These are phyloP conservation scores for Plebejus anna DNA, from an alignment of 2,888 invertebrate genomes.

Conservation along the genomic window DNA sequence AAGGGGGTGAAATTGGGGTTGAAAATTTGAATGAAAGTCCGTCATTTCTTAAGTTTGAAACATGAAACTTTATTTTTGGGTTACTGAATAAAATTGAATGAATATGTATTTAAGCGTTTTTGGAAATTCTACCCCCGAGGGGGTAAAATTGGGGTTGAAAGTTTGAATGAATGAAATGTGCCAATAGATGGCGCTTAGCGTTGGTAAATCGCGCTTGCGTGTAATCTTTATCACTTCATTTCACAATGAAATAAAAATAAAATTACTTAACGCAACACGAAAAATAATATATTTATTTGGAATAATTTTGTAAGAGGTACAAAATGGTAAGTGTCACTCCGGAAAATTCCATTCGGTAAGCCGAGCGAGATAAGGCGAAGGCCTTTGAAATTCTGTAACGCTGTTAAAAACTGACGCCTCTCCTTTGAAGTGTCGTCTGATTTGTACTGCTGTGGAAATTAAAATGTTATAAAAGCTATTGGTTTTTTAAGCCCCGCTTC, in stretches of 20 bases:
- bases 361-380: slow-evolving; percentile 17
- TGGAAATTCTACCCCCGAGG: too few relatives aligned
- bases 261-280: background rate
- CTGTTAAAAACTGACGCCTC: slow-evolving; percentile 24
- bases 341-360: slow-evolving; percentile 19
- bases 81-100: too few relatives aligned
- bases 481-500: slow-evolving; percentile 19
- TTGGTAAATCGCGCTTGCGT: background rate
- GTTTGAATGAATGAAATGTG: too few relatives aligned
- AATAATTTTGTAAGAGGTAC: background rate
- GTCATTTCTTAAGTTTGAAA: too few relatives aligned
- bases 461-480: slow-evolving; percentile 18
- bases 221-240: background rate
- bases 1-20: too few relatives aligned
- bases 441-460: slow-evolving; percentile 27
- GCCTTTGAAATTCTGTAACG: slow-evolving; percentile 24
- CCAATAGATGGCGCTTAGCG: too few relatives aligned
- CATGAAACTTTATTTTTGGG: too few relatives aligned
- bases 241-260: background rate
- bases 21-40: too few relatives aligned
- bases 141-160: too few relatives aligned
- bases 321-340: slow-evolving; percentile 14
- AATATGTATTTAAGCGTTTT: too few relatives aligned
- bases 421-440: slow-evolving; percentile 25
- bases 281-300: background rate